These are phyloP conservation scores for Andrena praecox DNA, from an alignment of 2,888 invertebrate species.

Conservation along the genomic window DNA sequence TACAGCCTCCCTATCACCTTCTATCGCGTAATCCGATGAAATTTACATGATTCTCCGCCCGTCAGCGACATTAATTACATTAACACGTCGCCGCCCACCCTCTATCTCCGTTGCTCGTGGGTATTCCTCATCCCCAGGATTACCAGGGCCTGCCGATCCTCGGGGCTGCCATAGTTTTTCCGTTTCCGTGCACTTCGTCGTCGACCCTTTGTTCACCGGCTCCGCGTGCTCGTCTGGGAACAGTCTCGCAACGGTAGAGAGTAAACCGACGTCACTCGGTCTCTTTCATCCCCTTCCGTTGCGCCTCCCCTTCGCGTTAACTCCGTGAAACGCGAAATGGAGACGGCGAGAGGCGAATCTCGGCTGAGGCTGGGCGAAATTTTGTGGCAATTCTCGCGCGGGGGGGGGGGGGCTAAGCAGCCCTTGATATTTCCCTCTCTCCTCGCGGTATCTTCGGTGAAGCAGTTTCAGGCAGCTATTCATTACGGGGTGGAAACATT, in stretches of 20 bases:
- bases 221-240: slow-evolving; percentile 17
- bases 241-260: slow-evolving; percentile 26
- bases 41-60: neutral
- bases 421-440: slow-evolving; percentile 9
- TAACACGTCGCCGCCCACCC: slow-evolving; percentile 22
- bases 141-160: slow-evolving; percentile 16
- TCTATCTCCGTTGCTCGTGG: neutral
- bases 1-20: neutral
- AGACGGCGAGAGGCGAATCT: slow-evolving; percentile 7
- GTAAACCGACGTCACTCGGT: slow-evolving; percentile 36
- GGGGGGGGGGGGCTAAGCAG: neutral
- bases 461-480: neutral
- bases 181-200: slow-evolving; percentile 29
- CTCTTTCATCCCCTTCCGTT: slow-evolving; percentile 5
- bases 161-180: slow-evolving; percentile 33
- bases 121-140: slow-evolving; percentile 12
- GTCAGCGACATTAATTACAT: slow-evolving; percentile 37
- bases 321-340: slow-evolving; percentile 5
- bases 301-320: neutral
- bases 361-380: slow-evolving; percentile 5
- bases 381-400: slow-evolving; percentile 10
- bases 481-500: neutral
- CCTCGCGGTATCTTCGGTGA: neutral
- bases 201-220: slow-evolving; percentile 26
- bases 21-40: neutral